These are phyloP conservation scores for Autographa pulchrina DNA, from an alignment of 2,888 invertebrate species.

Conservation along the genomic window DNA sequence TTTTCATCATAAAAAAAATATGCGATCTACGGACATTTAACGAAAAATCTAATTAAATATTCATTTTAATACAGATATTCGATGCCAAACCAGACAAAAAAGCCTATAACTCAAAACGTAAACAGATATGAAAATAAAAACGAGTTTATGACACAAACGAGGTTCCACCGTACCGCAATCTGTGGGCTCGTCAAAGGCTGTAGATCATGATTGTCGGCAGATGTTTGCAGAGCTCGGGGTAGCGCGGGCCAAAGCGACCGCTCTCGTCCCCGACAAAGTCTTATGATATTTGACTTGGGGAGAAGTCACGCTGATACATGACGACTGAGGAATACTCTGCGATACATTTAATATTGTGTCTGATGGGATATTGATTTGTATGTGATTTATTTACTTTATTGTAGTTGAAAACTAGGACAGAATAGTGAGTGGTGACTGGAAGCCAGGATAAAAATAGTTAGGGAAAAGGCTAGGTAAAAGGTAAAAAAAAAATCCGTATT, in stretches of 20 bases:
- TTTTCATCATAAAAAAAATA: too few relatives aligned
- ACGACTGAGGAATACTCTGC: slow-evolving; percentile 10
- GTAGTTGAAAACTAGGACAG: too few relatives aligned
- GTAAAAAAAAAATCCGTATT: not conserved
- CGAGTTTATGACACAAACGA: slow-evolving; percentile 67
- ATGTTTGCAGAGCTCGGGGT: slow-evolving; percentile 68
- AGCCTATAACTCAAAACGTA: slow-evolving; percentile 38
- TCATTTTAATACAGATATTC: not conserved
- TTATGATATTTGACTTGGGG: slow-evolving; percentile 79
- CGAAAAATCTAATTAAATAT: not conserved
- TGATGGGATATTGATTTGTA: not conserved
- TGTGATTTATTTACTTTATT: too few relatives aligned
- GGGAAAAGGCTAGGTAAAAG: too few relatives aligned
- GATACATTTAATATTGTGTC: slow-evolving; percentile 9
- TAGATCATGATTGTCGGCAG: slow-evolving; percentile 73
- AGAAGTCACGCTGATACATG: slow-evolving; percentile 37
- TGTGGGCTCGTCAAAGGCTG: slow-evolving; percentile 68
- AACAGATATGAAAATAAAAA: slow-evolving; percentile 60
- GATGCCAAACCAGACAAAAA: slow-evolving; percentile 24
- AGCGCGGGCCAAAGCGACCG: slow-evolving; percentile 62
- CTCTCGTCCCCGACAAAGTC: slow-evolving; percentile 61
- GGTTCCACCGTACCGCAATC: slow-evolving; percentile 67
- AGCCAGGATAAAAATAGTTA: too few relatives aligned
- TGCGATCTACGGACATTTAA: too few relatives aligned
- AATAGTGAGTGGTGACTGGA: too few relatives aligned